Conservation (phyloP, 2,888 invertebrate genomes). For the Caenorhabditis japonica region DNA sequence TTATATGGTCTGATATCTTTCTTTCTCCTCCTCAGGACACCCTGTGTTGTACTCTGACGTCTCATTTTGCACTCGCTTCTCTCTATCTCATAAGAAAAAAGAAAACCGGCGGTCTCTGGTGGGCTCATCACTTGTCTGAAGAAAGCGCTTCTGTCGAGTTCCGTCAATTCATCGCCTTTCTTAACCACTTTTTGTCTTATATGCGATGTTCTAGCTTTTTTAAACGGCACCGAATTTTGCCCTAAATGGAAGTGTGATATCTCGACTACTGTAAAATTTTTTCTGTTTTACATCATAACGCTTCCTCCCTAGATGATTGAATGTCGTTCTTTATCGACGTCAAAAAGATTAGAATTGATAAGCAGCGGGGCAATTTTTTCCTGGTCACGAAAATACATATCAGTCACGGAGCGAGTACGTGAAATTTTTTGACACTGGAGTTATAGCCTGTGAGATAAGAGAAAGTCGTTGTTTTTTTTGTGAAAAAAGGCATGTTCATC, state of each 20-base stretch:
- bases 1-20: slow-evolving; percentile 32
- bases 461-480: slow-evolving; percentile 5
- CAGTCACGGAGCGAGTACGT: slow-evolving; percentile 27
- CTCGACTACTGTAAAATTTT: too few species aligned
- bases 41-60: slow-evolving; percentile 22
- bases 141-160: background rate
- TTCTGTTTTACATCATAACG: too few species aligned
- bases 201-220: too few species aligned
- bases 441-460: too few species aligned
- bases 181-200: too few species aligned
- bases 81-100: background rate
- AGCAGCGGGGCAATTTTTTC: slow-evolving; percentile 4
- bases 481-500: too few species aligned
- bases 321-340: slow-evolving; percentile 37
- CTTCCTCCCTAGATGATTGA: background rate
- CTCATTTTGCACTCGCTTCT: slow-evolving; percentile 2
- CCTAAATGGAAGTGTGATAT: too few species aligned
- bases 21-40: too few species aligned
- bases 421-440: slow-evolving; percentile 1
- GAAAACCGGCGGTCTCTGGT: slow-evolving; percentile 20
- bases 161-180: background rate
- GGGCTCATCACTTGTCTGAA: slow-evolving; percentile 7
- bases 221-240: too few species aligned
- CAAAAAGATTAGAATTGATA: slow-evolving; percentile 17
- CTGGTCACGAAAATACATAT: slow-evolving; percentile 14